Evolutionary conservation across 2,888 invertebrate species (phyloP), one percentile per base, ranked within the genome.

Genomic region (Ophion ventricosus): DNA sequence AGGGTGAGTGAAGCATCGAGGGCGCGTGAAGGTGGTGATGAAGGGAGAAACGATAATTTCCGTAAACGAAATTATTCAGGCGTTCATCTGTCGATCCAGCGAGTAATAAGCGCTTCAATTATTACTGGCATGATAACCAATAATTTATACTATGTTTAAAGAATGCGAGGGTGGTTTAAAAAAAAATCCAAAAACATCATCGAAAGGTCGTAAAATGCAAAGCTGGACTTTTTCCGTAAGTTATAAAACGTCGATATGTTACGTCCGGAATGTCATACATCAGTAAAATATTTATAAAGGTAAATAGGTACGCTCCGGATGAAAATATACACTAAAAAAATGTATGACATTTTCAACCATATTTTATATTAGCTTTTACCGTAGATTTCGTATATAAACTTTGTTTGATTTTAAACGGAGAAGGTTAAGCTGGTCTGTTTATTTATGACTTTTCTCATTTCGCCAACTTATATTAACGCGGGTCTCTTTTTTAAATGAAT

Each of bases 11-110:
- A 56, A 25, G 35, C 40, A 40, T 20, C 17, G 54, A 59, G 76
- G 29, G 76, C 40, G 26, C 29, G 80, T 40, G 11, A 61, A 20
- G 73, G 70, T 14, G 35, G 29, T 56, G 64, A 79, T 10, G 73
- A 35, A 59, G 78, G 56, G 43, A 26, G 57, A 35, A 20, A 57
- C 35, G 76, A 83, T 83, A 83, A 83, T 83, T 83, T 83, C 73
- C 83, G 83, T 67, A 83, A 83, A 77, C 83, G 80, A 80, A 83
- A 83, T 83, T 80, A 83, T 83, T 80, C 72, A 83, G 72, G 83
- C 77, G 76, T 73, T 83, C 80, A 80, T 77, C 76, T 49, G 74
- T 78, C 83, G 80, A 83, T 64, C 66, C 80, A 72, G 54, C 63
- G 84, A 78, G 74, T 77, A 80, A 74, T 84, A 70, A 84, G 69